phyloP scores from a whole-genome alignment of 2,888 invertebrate genomes.

The Coremacera marginata region DNA sequence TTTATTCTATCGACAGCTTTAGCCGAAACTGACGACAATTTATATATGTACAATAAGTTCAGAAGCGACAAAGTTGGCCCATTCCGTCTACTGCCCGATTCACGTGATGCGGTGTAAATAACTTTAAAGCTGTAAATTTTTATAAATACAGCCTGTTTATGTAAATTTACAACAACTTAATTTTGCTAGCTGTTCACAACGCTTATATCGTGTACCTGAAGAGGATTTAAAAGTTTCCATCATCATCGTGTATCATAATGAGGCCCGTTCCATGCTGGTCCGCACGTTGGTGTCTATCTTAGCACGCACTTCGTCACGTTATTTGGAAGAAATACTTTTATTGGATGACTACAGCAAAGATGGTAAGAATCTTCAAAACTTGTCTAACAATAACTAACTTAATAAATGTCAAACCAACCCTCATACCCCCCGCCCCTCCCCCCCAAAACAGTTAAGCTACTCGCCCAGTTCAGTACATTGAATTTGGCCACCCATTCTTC shows the following conservation, averaged over 20 bases:
- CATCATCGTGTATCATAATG: constrained; percentile 63
- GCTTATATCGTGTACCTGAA: constrained; percentile 47
- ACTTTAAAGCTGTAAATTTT: too few relatives aligned
- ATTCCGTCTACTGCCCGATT: constrained; percentile 57
- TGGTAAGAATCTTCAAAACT: constrained; percentile 51
- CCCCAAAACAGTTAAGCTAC: constrained; percentile 1
- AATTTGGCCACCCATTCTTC: neutral
- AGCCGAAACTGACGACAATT: neutral
- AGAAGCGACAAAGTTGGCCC: constrained; percentile 57
- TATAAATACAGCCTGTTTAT: neutral
- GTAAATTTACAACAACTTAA: neutral
- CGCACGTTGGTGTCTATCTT: constrained; percentile 60
- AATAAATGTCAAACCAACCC: neutral
- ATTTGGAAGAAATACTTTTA: constrained; percentile 62
- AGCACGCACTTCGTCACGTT: constrained; percentile 55
- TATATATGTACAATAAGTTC: constrained; percentile 51
- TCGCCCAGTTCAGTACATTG: constrained; percentile 22
- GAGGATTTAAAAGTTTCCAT: constrained; percentile 55
- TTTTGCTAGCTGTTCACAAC: constrained; percentile 53
- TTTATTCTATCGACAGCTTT: neutral
- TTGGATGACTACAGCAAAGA: constrained; percentile 63
- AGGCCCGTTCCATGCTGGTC: constrained; percentile 61
- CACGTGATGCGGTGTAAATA: constrained; percentile 59
- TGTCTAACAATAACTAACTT: neutral
- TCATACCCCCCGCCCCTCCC: neutral